Percentiles rank a stretch among this genome's conserved stretches.
Conservation (phyloP, 1,140 invertebrate genomes). For the Pentalonia nigronervosa region DNA sequence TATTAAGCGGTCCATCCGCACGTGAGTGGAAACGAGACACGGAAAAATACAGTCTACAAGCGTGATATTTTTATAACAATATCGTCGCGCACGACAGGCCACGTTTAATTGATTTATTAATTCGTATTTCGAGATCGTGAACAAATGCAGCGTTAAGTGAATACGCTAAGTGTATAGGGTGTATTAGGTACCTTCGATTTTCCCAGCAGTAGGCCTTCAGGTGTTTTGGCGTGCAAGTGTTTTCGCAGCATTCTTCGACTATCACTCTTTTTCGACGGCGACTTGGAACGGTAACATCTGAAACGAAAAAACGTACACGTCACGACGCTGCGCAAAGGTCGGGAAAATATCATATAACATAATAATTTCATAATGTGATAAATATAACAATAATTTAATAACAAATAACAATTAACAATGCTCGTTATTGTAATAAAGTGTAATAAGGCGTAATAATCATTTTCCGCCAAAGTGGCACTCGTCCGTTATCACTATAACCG, state of each 20-base stretch:
- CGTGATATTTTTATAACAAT: not conserved
- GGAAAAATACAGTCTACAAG: not conserved
- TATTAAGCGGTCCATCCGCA: not conserved
- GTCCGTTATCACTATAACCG: no score
- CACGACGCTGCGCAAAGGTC: not conserved
- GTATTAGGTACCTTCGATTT: constrained; percentile 78
- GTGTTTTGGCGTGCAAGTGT: constrained; percentile 47
- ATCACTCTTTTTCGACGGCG: constrained; percentile 50
- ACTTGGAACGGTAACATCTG: constrained; percentile 50
- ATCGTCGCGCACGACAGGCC: constrained; percentile 62
- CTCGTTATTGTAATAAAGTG: no score
- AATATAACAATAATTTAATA: not conserved
- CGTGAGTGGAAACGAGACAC: constrained; percentile 21
- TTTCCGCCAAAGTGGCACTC: no score
- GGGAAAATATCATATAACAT: not conserved
- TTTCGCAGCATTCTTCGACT: constrained; percentile 47
- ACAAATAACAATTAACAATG: no score
- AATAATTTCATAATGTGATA: not conserved
- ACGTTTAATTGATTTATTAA: constrained; percentile 73
- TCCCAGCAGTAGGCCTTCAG: constrained; percentile 65
- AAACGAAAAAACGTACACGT: not conserved
- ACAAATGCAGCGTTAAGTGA: not conserved
- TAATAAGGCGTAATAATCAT: no score
- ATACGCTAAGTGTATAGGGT: no score
- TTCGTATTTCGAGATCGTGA: not conserved